Evolutionary conservation across 1,140 invertebrate genomes (phyloP), one percentile per base, ranked within the genome.

Genomic region (Ceratosolen fusciceps): DNA sequence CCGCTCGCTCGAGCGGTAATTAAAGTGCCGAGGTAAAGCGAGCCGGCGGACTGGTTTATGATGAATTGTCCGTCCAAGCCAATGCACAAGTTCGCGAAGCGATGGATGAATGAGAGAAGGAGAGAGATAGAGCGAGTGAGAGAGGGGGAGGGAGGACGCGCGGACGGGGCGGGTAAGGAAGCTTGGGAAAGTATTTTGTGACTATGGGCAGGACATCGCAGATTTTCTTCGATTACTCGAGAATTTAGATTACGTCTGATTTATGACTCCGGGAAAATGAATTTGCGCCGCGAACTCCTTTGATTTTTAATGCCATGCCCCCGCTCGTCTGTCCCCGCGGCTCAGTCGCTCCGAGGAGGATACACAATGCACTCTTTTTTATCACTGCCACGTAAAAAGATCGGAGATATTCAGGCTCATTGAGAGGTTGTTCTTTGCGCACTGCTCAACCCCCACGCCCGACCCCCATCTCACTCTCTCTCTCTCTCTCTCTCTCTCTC

Each of bases 11-110:
- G 67, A 78, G 68, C 62, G 70, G 70, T 79, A 79, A 79, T 79
- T 79, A 79, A 79, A 79, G 58, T 79, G 70, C 77, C 77, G 70
- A 56, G 70, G 43, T 37, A 73, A 65, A 67, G 58, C 68, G 47
- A 79, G 43, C 58, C 70, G 77, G 31, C 70, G 16, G 58, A 79
- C 77, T 79, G 70, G 77, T 79, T 79, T 79, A 79, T 74, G 77
- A 79, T 79, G 77, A 79, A 79, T 79, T 67, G 54, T 79, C 68
- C 56, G 68, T 31, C 47, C 77, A 54, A 77, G 67, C 14, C 52
- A 43, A 58, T 73, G 70, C 60, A 54, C 52, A 29, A 73, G 49
- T 34, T 37, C 56, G 49, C 49, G 8, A 21, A 43, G 60, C 26
- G 31, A 43, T 68, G 31, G 24, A 71, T 39, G 65, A 34, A 62